Evolutionary conservation across 2,888 invertebrate species (phyloP), one percentile per base, ranked within the genome.

Genomic region (Rhogogaster chlorosoma): DNA sequence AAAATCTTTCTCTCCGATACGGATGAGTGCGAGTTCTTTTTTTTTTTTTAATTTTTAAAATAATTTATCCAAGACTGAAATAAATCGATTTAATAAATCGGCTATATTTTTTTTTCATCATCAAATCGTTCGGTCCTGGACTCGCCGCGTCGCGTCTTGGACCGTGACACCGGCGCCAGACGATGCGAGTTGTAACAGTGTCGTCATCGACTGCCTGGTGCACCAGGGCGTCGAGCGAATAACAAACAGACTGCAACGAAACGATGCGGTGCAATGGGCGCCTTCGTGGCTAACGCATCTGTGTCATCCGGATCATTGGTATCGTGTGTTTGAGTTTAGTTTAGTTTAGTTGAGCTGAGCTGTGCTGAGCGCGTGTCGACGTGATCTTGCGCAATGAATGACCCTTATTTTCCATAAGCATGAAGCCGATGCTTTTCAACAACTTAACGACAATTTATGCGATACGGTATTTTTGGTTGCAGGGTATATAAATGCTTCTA

Each of bases 271-370:
- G 29, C 26, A n/a, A 71, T 38, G 36, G 36, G 71, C 32, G 32
- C n/a, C 38, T 42, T 9, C 38, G 73, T 36, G 12, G 18, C 38
- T n/a, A 29, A 53, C 53, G 29, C 77, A 77, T 77, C 45, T 77
- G 77, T 45, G 77, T 77, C 77, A 77, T 77, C 77, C 32, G 77
- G 53, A 77, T 77, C 77, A 77, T 53, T 77, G 29, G 77, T 49
- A 53, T 77, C 49, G 77, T 53, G 77, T 49, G 45, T 77, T 49
- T 18, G n/a, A 15, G 53, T 53, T 53, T 53, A 53, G 53, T 38
- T 38, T 38, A 38, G 38, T 53, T 53, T 53, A 53, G 53, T 53
- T 53, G n/a, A 53, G n/a, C 53, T 4, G 38, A 38, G 5, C 38
- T 38, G 38, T 9, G 38, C 53, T 7, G 18, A 26, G 75, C 42